These are phyloP conservation scores for Furnarius figulus DNA, from an alignment of 2,113 vertebrate species.

Conservation along the genomic window DNA sequence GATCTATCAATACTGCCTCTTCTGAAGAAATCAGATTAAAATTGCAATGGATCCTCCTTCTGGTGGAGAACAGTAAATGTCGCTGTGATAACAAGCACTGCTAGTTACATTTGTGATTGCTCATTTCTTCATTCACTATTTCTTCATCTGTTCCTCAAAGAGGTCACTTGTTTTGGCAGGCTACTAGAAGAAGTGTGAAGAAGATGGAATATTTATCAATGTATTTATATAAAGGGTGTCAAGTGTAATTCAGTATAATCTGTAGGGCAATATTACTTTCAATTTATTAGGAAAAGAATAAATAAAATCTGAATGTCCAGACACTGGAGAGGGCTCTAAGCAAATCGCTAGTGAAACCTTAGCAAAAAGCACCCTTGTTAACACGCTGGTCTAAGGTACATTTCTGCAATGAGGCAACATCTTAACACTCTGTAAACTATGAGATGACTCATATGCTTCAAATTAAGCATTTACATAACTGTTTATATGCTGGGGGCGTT, in stretches of 20 bases:
- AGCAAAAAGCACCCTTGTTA: background rate
- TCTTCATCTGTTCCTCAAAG: background rate
- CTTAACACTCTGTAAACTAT: background rate
- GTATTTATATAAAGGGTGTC: background rate
- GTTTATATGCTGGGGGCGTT: background rate
- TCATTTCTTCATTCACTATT: background rate
- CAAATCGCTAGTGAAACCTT: background rate
- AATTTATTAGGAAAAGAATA: constrained; percentile 1
- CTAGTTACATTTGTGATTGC: background rate
- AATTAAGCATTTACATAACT: constrained; percentile 39
- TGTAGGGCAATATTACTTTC: background rate
- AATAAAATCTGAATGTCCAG: constrained; percentile 3
- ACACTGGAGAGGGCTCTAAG: background rate
- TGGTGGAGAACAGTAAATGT: background rate
- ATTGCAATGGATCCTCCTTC: background rate
- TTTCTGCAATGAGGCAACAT: background rate
- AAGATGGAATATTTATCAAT: constrained; percentile 3
- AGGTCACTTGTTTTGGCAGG: constrained; percentile 12
- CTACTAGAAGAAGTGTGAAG: background rate
- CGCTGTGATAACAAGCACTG: background rate
- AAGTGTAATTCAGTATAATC: background rate
- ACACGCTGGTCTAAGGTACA: background rate
- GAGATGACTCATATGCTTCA: constrained; percentile 14
- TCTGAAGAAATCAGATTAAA: background rate
- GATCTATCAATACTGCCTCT: background rate